These are phyloP conservation scores for Syngnathus floridae DNA, from an alignment of 2,113 vertebrate species.

Conservation along the genomic window DNA sequence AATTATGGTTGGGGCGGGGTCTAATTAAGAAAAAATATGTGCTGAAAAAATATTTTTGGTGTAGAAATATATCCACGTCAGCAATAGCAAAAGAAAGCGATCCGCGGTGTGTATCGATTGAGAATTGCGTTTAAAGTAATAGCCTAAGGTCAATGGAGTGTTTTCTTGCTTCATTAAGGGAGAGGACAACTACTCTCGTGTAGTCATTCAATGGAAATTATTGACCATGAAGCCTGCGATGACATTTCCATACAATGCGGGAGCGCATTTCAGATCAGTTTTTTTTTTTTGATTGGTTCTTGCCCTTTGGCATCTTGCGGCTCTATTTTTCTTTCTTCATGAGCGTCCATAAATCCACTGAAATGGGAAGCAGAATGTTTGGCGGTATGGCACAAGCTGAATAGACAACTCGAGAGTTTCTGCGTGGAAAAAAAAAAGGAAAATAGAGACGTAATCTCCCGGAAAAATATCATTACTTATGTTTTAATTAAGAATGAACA, in stretches of 20 bases:
- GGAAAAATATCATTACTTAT: too few relatives aligned
- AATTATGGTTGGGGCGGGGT: neutral
- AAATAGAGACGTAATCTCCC: too few relatives aligned
- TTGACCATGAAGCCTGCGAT: constrained; percentile 43
- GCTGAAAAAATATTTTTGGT: neutral
- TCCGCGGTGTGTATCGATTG: constrained; percentile 51
- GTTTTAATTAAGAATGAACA: too few relatives aligned
- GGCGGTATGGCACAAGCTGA: neutral
- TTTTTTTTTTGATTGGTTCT: constrained; percentile 25
- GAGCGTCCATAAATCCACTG: constrained; percentile 11
- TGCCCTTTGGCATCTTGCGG: constrained; percentile 32
- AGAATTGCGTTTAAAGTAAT: constrained; percentile 60
- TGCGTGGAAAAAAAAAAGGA: too few relatives aligned
- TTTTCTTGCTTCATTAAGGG: constrained; percentile 60
- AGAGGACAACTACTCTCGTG: constrained; percentile 51
- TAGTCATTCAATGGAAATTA: constrained; percentile 55
- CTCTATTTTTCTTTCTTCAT: constrained; percentile 9
- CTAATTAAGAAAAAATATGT: neutral
- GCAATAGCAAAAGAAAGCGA: neutral
- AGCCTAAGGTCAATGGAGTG: constrained; percentile 59
- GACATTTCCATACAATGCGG: constrained; percentile 55
- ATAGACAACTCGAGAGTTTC: neutral
- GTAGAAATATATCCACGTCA: neutral
- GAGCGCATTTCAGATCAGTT: neutral
- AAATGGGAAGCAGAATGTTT: constrained; percentile 20